phyloP scores from a whole-genome alignment of 2,888 invertebrate genomes.

The Allacma fusca region DNA sequence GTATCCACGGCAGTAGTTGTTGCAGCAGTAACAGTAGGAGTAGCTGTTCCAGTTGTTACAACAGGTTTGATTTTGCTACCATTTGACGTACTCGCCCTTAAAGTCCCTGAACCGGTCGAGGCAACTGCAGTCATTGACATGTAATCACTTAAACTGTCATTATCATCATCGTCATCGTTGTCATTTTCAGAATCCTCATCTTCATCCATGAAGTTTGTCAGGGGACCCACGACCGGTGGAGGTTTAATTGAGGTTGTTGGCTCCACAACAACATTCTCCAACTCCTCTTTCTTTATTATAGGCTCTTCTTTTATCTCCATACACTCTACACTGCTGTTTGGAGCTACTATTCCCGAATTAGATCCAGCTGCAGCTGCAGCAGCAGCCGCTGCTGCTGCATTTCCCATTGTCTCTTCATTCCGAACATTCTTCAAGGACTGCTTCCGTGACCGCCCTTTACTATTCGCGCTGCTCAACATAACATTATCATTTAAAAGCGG shows the following conservation, averaged over 20 bases:
- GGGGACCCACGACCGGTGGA: not conserved
- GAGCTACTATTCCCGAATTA: not conserved
- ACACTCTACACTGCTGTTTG: not conserved
- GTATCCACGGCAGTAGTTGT: not conserved
- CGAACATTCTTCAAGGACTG: conserved; percentile 47
- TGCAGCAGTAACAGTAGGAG: not conserved
- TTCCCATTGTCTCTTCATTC: conserved; percentile 38
- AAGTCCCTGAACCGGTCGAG: not conserved
- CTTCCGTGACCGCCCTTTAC: conserved; percentile 49
- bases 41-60: not conserved
- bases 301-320: conserved; percentile 2
- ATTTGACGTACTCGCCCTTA: not conserved
- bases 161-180: conserved; percentile 45
- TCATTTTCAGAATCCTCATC: conserved; percentile 34
- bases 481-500: conserved; percentile 10
- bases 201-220: conserved; percentile 42
- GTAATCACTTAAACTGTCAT: conserved; percentile 59
- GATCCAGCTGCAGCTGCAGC: conserved; percentile 30
- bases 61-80: conserved; percentile 5
- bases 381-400: not conserved
- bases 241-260: conserved; percentile 29
- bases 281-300: not conserved
- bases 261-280: not conserved
- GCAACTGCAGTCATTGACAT: conserved; percentile 54
- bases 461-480: not conserved